Evolutionary conservation across 53 echinoderm and acorn worm species (phyloP).

Genomic region (Paracentrotus lividus): DNA sequence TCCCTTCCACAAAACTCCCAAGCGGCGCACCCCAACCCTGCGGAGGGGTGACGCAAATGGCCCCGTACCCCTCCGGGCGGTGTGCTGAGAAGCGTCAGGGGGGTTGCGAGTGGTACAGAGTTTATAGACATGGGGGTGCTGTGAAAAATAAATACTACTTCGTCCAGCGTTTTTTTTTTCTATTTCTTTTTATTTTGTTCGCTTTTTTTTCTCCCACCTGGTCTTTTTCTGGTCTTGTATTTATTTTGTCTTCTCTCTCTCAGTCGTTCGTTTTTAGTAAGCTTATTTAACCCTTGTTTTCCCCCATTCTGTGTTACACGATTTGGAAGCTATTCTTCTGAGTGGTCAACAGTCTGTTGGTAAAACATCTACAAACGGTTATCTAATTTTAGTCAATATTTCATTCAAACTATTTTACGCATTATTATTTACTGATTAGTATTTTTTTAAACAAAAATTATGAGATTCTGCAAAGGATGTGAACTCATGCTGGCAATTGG

Average conservation of each 20-base stretch:
- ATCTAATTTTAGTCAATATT: neutral
- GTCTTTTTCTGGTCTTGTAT: neutral
- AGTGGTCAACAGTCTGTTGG: neutral
- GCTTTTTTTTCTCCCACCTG: slow-evolving; percentile 32
- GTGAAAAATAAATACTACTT: slow-evolving; percentile 56
- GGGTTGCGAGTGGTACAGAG: slow-evolving; percentile 14
- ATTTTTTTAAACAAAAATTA: too few relatives aligned
- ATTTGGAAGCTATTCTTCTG: neutral
- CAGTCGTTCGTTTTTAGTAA: neutral
- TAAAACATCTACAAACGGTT: neutral
- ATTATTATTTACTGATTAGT: too few relatives aligned
- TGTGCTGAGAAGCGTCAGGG: slow-evolving; percentile 28
- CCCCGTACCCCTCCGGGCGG: slow-evolving; percentile 48
- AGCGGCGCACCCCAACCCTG: slow-evolving; percentile 35
- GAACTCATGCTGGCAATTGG: too few relatives aligned
- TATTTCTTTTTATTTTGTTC: neutral
- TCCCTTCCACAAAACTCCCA: slow-evolving; percentile 37
- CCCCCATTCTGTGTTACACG: neutral
- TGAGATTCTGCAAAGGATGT: too few relatives aligned
- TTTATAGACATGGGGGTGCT: neutral
- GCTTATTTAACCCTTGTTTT: neutral
- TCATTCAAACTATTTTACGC: neutral
- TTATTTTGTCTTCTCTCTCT: neutral
- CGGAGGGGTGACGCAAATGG: slow-evolving; percentile 39
- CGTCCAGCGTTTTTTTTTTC: slow-evolving; percentile 10